Conservation (phyloP, 2,113 vertebrate species). For the Cepphus grylle region DNA sequence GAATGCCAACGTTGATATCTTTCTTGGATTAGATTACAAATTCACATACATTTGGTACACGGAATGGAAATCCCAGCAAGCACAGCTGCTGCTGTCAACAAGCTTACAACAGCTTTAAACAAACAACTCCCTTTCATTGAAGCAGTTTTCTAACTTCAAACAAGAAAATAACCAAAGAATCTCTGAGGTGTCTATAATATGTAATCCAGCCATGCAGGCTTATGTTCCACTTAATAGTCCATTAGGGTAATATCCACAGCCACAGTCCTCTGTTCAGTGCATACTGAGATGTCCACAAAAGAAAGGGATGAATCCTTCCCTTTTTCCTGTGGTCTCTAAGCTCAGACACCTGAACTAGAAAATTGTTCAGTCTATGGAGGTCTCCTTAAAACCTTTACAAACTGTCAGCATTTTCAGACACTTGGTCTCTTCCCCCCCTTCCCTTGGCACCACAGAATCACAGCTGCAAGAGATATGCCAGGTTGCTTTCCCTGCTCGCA, state of each 20-base stretch:
- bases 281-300: not conserved
- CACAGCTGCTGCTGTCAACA: slow-evolving; percentile 33
- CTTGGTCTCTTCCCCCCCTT: not conserved
- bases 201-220: slow-evolving; percentile 9
- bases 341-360: not conserved
- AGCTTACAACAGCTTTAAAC: slow-evolving; percentile 1
- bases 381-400: not conserved
- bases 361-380: not conserved
- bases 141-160: slow-evolving; percentile 27
- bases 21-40: slow-evolving; percentile 13
- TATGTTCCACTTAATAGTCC: slow-evolving; percentile 59
- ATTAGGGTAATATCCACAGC: slow-evolving; percentile 23
- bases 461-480: not conserved
- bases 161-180: slow-evolving; percentile 19
- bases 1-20: not conserved
- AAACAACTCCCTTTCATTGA: slow-evolving; percentile 21
- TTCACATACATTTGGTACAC: not conserved
- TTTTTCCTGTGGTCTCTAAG: not conserved
- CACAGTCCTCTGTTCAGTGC: not conserved
- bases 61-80: slow-evolving; percentile 32
- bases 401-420: not conserved
- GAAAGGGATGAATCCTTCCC: not conserved
- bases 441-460: not conserved
- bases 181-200: not conserved
- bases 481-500: not conserved